Evolutionary conservation across 2,797 vertebrate genomes (phyloP), one percentile per base, ranked within the genome.

Genomic region (Anguilla megastoma): DNA sequence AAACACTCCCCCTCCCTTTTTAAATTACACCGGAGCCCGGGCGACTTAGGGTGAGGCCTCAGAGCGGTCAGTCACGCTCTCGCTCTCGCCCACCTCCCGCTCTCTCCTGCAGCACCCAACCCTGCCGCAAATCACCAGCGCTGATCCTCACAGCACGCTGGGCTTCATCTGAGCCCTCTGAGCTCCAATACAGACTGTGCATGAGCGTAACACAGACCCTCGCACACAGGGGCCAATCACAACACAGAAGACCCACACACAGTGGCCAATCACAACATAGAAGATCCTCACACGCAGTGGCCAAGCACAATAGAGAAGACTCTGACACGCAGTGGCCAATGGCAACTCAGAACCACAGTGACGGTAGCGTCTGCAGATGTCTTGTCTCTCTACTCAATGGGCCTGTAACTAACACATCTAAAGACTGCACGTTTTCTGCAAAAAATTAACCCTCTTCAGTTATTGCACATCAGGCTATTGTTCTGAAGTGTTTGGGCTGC

Each of bases 1-100:
- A 45, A 89, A 85, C 84, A 41, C 4, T 9, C 85, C 80, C 86
- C 58, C 87, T 6, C 14, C 12, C 30, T 5, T 18, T 79, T 41
- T 79, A 36, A 4, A 36, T 14, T 41, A 6, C 1, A 86, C 76
- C 54, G 16, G 86, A 69, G 52, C 54, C 41, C 21, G 8, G 45
- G 16, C n/a, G 14, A 45, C 10, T 48, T 7, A 3, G 86, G 41
- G 86, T 45, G 52, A 69, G 27, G 60, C 52, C 27, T 74, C 84
- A 30, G 45, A 82, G 79, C 9, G 24, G 36, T n/a, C 58, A 21
- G 2, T 86, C 79, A 69, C 41, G 36, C 41, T 3, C 36, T n/a
- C 8, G 3, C 27, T 74, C 18, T 27, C 36, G 27, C 41, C 27
- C 10, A 1, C 54, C 71, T 56, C 71, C 48, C 3, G 21, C 56